A percentile compares a stretch with the other conserved stretches of the same genome.
These are phyloP conservation scores for Sthenelais limicola DNA, from an alignment of 2,888 invertebrate species.

Conservation along the genomic window DNA sequence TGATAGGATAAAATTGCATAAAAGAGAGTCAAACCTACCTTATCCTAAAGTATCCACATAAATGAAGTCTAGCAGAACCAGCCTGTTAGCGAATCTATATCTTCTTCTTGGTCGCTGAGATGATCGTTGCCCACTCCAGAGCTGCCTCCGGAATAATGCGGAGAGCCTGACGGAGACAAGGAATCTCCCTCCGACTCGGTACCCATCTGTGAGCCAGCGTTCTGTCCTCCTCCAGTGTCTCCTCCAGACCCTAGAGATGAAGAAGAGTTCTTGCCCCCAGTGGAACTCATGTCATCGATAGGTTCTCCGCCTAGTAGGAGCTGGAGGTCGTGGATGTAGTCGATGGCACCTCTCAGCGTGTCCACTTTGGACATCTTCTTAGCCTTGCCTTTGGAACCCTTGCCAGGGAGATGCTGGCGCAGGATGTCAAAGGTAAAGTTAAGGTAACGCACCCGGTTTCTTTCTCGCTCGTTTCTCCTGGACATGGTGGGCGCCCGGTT, in stretches of 20 bases:
- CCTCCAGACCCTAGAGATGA: too few relatives aligned
- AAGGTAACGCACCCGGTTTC: slow-evolving; percentile 24
- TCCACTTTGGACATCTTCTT: slow-evolving; percentile 36
- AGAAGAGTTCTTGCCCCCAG: not conserved
- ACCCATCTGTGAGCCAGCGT: not conserved
- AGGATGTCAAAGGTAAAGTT: slow-evolving; percentile 32
- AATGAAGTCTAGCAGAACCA: slow-evolving; percentile 20
- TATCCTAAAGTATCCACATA: not conserved
- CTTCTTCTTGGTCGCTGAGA: slow-evolving; percentile 18
- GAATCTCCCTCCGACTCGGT: slow-evolving; percentile 20
- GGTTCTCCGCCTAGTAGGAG: slow-evolving; percentile 5
- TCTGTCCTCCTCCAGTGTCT: not conserved
- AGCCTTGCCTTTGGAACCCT: slow-evolving; percentile 30
- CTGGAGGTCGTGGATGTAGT: slow-evolving; percentile 28
- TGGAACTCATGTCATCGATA: not conserved
- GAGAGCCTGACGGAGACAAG: slow-evolving; percentile 12
- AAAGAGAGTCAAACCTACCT: not conserved
- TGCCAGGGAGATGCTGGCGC: slow-evolving; percentile 15
- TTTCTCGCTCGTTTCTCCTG: slow-evolving; percentile 19
- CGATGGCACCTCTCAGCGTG: slow-evolving; percentile 23
- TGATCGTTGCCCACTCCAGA: not conserved
- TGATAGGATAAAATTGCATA: too few relatives aligned
- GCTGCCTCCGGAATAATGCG: slow-evolving; percentile 18
- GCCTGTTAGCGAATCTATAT: not conserved
- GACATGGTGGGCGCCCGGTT: slow-evolving; percentile 33